Evolutionary conservation across 2,797 vertebrate genomes (phyloP), one percentile per base, ranked within the genome.

Genomic region (Phataginus tetradactyla): DNA sequence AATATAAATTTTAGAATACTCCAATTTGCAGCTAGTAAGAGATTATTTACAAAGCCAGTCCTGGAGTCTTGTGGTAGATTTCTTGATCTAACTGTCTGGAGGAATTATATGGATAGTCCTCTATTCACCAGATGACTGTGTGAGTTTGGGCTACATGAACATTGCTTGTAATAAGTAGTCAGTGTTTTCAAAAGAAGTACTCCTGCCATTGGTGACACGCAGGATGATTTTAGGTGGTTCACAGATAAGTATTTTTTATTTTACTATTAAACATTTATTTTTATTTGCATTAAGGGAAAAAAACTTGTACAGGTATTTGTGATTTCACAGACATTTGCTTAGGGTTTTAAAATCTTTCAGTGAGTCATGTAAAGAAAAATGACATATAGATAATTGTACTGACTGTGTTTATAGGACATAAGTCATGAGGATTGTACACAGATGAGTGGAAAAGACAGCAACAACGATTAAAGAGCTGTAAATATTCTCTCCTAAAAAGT

Each of bases 281-380:
- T 77, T 49, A 91, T 85, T 87, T 75, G 5, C 51, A 20, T 45
- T 74, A 85, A 59, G 29, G 8, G 32, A 51, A 81, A 55, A 34
- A 66, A 57, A 17, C 34, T 42, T 84, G 5, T 37, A 84, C 5
- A 86, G 29, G 39, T 88, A 75, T 18, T 84, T 59, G 57, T 51
- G 49, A 29, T 75, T 78, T 94, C 45, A 81, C 8, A 45, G 37
- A 69, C 7, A 89, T 84, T 64, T 84, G 25, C 53, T 94, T 83
- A 94, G 34, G 51, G 93, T 61, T 95, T 86, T 69, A 86, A 92
- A 93, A 53, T 42, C 37, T 42, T 75, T 80, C 53, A 75, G 10
- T 45, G 21, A 88, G n/a, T 81, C 29, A 91, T 37, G 7, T 7
- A 89, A 51, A 87, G 61, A 95, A 94, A 90, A 94, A 77, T 27